A percentile compares a stretch with the other conserved stretches of the same genome.
Conservation (phyloP, 2,888 invertebrate genomes). For the Caprella mutica region DNA sequence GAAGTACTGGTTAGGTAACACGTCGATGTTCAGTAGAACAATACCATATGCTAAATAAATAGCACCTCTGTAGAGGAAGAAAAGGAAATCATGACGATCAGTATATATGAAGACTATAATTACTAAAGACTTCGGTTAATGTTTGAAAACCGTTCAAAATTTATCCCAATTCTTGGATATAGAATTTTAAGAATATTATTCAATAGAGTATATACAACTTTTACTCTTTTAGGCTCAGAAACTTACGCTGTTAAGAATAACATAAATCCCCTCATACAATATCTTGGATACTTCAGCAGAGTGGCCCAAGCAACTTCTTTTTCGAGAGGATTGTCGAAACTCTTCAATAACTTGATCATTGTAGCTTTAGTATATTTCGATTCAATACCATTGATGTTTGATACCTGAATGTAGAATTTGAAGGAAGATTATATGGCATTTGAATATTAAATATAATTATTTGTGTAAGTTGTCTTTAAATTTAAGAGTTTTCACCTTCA, state of each 20-base stretch:
- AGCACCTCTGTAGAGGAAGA: conserved; percentile 11
- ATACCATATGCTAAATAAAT: conserved; percentile 17
- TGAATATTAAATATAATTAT: background rate
- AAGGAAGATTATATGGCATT: background rate
- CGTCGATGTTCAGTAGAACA: conserved; percentile 14
- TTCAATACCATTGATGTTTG: background rate
- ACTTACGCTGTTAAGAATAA: background rate
- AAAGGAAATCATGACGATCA: no score
- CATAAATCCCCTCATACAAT: background rate
- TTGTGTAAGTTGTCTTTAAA: background rate
- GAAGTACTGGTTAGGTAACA: conserved; percentile 17
- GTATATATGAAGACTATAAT: no score
- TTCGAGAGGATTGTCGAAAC: background rate
- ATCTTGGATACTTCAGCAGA: background rate
- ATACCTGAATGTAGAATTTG: background rate
- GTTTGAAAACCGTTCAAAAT: no score
- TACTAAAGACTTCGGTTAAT: no score
- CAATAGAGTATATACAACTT: no score
- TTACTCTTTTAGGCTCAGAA: no score
- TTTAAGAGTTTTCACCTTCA: conserved; percentile 7
- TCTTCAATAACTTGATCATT: no score
- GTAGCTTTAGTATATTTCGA: no score
- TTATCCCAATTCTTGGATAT: no score
- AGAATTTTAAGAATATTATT: no score
- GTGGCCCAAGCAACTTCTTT: background rate